Evolutionary conservation across 2,113 vertebrate genomes (phyloP).

Genomic region (Amblyopsis rosae): DNA sequence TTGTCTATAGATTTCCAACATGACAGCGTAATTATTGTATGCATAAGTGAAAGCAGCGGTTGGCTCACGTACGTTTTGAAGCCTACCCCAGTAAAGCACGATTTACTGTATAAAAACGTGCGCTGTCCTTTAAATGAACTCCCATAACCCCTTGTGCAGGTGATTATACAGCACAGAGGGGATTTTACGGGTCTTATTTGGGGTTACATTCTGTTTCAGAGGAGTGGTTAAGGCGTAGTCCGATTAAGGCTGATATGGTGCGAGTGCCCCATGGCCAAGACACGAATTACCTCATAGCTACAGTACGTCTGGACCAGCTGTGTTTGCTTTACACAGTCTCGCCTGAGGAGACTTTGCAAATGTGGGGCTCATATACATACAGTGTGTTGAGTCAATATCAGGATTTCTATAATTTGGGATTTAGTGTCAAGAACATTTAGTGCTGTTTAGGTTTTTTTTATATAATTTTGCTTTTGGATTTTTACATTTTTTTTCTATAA

Average conservation of each 20-base stretch:
- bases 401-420: no score
- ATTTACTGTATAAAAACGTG: neutral
- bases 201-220: constrained; percentile 17
- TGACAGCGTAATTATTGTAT: constrained; percentile 7
- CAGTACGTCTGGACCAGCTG: constrained; percentile 63
- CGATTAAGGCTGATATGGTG: constrained; percentile 46
- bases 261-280: constrained; percentile 66
- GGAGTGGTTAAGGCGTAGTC: constrained; percentile 37
- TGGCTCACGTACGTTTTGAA: neutral
- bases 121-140: constrained; percentile 36
- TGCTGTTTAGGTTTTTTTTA: neutral
- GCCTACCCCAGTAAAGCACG: neutral
- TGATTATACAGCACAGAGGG: constrained; percentile 42
- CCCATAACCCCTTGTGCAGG: constrained; percentile 3
- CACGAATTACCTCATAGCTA: constrained; percentile 65
- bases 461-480: no score
- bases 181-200: constrained; percentile 34
- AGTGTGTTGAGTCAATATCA: no score
- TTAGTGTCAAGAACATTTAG: no score
- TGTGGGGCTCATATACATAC: neutral
- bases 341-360: constrained; percentile 1
- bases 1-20: neutral
- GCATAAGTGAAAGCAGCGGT: neutral
- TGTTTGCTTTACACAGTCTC: constrained; percentile 9
- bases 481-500: neutral